A percentile compares a stretch with the other conserved stretches of the same genome.
Evolutionary conservation across 2,888 invertebrate species (phyloP).

Genomic region (Brachyopa scutellaris): DNA sequence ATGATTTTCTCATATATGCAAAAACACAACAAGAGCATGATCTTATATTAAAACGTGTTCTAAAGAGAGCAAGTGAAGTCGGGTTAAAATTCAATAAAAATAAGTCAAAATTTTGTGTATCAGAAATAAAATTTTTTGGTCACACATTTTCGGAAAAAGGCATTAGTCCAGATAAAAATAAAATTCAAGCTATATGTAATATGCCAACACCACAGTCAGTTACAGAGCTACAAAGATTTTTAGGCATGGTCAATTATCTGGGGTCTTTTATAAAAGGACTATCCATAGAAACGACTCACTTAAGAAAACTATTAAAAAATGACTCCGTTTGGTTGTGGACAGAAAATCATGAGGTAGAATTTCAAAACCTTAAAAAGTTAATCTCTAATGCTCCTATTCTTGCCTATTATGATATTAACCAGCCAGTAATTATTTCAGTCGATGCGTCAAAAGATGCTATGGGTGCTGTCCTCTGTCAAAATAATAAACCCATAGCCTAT

Average conservation of each 20-base stretch:
- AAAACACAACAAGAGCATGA: constrained; percentile 35
- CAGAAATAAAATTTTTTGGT: constrained; percentile 29
- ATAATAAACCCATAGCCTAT: constrained; percentile 38
- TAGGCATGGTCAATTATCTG: constrained; percentile 57
- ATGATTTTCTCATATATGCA: constrained; percentile 38
- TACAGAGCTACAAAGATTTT: constrained; percentile 28
- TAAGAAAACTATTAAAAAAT: constrained; percentile 39
- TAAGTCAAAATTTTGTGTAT: constrained; percentile 27
- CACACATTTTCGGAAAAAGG: constrained; percentile 31
- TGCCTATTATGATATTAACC: constrained; percentile 60
- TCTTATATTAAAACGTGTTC: constrained; percentile 11
- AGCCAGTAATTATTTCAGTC: constrained; percentile 61
- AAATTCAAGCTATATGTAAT: constrained; percentile 26
- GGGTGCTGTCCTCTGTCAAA: constrained; percentile 45
- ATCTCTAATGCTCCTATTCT: constrained; percentile 45
- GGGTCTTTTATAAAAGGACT: constrained; percentile 50
- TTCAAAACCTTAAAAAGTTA: constrained; percentile 37
- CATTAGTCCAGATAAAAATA: constrained; percentile 19
- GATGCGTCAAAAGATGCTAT: constrained; percentile 62
- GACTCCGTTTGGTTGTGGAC: constrained; percentile 49
- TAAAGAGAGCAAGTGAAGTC: constrained; percentile 6
- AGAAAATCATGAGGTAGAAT: constrained; percentile 23
- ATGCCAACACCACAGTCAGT: constrained; percentile 23
- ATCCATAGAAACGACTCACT: constrained; percentile 24
- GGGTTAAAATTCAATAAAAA: constrained; percentile 27